A percentile compares a stretch with the other conserved stretches of the same genome.
Evolutionary conservation across 2,113 vertebrate genomes (phyloP).

Genomic region (Mus musculus): GRCm39 chr5:75404001-75404500

Average conservation of each 20-base stretch:
- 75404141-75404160: background rate
- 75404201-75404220: background rate
- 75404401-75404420: background rate
- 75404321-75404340: background rate
- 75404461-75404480: background rate
- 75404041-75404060: background rate
- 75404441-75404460: background rate
- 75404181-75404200: background rate
- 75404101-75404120: background rate
- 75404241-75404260: no score
- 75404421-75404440: background rate
- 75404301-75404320: background rate
- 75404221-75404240: background rate
- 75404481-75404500: background rate
- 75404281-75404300: background rate
- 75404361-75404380: background rate
- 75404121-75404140: background rate
- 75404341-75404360: background rate
- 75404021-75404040: background rate
- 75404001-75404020: background rate
- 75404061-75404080: background rate
- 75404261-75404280: background rate
- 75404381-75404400: background rate
- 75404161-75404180: background rate
- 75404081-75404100: no score